Conservation (phyloP, 2,888 invertebrate genomes). For the Dusona sp. region DNA sequence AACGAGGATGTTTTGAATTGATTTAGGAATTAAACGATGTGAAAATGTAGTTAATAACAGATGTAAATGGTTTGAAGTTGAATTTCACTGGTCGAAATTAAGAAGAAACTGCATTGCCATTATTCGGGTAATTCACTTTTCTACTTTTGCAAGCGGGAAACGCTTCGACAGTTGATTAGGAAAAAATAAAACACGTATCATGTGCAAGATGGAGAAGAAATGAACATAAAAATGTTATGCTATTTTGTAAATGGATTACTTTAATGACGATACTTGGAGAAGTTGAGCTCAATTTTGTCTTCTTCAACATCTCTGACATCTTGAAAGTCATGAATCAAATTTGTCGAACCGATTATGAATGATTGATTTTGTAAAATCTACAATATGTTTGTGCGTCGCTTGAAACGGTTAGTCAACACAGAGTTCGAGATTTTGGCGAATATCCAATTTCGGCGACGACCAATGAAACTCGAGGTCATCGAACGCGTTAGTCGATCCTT, state of each 20-base stretch:
- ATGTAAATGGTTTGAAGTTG: not conserved
- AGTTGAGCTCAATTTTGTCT: slow-evolving; percentile 12
- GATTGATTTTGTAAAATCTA: not conserved
- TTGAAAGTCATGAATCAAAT: not conserved
- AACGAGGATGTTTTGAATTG: not conserved
- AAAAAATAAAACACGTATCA: not conserved
- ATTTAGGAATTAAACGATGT: not conserved
- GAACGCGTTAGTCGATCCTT: slow-evolving; percentile 65
- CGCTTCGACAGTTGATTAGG: not conserved
- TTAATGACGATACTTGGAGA: not conserved
- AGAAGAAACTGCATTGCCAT: too few relatives aligned
- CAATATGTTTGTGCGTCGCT: not conserved
- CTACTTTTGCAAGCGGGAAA: not conserved
- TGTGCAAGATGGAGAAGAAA: not conserved
- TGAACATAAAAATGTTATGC: not conserved
- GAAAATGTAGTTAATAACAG: not conserved
- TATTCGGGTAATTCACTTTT: not conserved
- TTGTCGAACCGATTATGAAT: not conserved
- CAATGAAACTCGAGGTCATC: slow-evolving; percentile 68
- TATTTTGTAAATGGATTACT: too few relatives aligned
- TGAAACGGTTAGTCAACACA: not conserved
- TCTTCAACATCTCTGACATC: slow-evolving; percentile 15
- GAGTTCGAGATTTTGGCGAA: slow-evolving; percentile 53
- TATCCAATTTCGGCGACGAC: slow-evolving; percentile 58
- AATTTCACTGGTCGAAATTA: not conserved